Evolutionary conservation across 2,888 invertebrate species (phyloP), one percentile per base, ranked within the genome.

Genomic region (Mantis religiosa): DNA sequence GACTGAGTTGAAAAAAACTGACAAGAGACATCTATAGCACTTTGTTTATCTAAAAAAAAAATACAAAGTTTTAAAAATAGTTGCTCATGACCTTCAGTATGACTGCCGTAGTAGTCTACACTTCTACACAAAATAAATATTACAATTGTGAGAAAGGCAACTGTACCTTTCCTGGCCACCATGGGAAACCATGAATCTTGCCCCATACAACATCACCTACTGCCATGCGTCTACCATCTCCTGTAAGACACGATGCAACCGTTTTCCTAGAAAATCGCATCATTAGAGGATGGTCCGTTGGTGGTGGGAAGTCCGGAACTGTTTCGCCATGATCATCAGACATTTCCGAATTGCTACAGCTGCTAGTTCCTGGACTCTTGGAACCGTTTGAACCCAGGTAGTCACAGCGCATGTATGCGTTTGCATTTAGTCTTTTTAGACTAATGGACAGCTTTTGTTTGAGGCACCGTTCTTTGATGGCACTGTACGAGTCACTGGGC

Each of bases 171-270:
- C 97, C 97, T 0, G 98, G 97, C 98, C 98, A 98, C 97, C 97
- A 98, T 0, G 97, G 97, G 92, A 97, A 97, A 1, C 97, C 97
- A 90, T 96, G 96, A 85, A 97, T 96, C 93, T 98, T 97, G 0
- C 97, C 98, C 98, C 98, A 98, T 7, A 98, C 96, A 87, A 98
- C 96, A 92, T 97, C 97, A 0, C 97, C 97, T 0, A 95, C 95
- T 28, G 95, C 94, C 91, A 96, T 94, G 89, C 94, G 91, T 41
- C 92, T 93, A 90, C 95, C 95, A 90, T 94, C 94, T 12, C 94
- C 93, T 8, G 94, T 94, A 7, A 93, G 92, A 91, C 95, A 95
- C 90, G 94, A 95, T 20, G 93, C 93, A 4, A 95, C 94, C 14
- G 94, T 93, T 88, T 94, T 94, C 25, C 95, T 94, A 87, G 95